phyloP scores from a whole-genome alignment of 2,888 invertebrate genomes.

The Drosophila melanosoma region DNA sequence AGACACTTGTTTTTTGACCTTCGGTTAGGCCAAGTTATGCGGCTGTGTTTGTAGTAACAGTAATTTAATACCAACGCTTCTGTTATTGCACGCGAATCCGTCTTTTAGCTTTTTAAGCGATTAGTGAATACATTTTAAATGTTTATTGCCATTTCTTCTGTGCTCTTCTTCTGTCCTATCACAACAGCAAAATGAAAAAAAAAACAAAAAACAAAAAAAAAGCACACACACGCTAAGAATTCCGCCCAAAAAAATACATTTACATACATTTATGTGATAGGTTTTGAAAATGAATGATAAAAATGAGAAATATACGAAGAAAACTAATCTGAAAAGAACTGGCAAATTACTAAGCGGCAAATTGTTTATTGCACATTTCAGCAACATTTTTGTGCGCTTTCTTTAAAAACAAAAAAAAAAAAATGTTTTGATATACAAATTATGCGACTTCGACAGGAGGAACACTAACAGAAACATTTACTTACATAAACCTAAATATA shows the following conservation, averaged over 20 bases:
- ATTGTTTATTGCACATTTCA: slow-evolving; percentile 14
- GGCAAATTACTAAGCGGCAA: slow-evolving; percentile 18
- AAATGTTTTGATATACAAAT: slow-evolving; percentile 26
- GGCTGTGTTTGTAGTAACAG: slow-evolving; percentile 44
- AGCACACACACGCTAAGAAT: slow-evolving; percentile 75
- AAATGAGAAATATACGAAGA: slow-evolving; percentile 13
- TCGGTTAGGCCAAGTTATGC: slow-evolving; percentile 38
- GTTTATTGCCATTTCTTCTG: slow-evolving; percentile 36
- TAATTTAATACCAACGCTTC: slow-evolving; percentile 49
- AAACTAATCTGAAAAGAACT: slow-evolving; percentile 36
- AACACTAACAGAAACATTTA: slow-evolving; percentile 44
- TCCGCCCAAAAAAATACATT: slow-evolving; percentile 72
- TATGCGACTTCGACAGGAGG: slow-evolving; percentile 3
- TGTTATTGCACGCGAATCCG: slow-evolving; percentile 71
- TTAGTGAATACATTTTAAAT: slow-evolving; percentile 51
- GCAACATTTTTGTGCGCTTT: slow-evolving; percentile 21
- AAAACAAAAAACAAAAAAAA: slow-evolving; percentile 13
- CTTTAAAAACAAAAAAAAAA: slow-evolving; percentile 29
- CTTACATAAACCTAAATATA: slow-evolving; percentile 48
- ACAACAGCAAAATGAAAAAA: slow-evolving; percentile 26
- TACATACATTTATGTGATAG: slow-evolving; percentile 83
- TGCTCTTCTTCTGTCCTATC: slow-evolving; percentile 31
- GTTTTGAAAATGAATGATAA: slow-evolving; percentile 71
- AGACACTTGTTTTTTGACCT: slow-evolving; percentile 11
- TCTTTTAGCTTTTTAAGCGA: slow-evolving; percentile 73